Percentiles rank a stretch among this genome's conserved stretches.
Evolutionary conservation across 2,888 invertebrate species (phyloP).

Genomic region (Argynnis bischoffii): DNA sequence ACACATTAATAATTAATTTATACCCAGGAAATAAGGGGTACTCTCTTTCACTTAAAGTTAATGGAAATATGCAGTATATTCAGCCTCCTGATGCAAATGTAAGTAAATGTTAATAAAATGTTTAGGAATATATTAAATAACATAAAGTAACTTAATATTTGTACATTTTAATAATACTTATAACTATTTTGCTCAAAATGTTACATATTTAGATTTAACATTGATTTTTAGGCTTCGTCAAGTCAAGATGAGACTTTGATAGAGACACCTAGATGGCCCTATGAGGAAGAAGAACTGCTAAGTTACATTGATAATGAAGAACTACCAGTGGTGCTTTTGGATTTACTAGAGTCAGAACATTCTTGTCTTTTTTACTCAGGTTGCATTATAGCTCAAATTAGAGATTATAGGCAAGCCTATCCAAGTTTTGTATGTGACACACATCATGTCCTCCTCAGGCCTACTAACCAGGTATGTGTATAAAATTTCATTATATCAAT

Average conservation of each 20-base stretch:
- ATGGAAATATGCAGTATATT: slow-evolving; percentile 77
- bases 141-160: not conserved
- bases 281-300: slow-evolving; percentile 93
- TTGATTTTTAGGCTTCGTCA: slow-evolving; percentile 42
- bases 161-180: not conserved
- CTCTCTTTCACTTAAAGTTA: slow-evolving; percentile 85
- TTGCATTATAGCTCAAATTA: slow-evolving; percentile 94
- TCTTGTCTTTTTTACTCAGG: slow-evolving; percentile 95
- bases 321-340: slow-evolving; percentile 92
- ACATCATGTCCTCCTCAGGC: slow-evolving; percentile 93
- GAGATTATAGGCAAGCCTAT: slow-evolving; percentile 93
- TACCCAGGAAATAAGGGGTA: slow-evolving; percentile 97
- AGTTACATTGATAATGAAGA: slow-evolving; percentile 95
- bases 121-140: not conserved
- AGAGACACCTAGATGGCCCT: slow-evolving; percentile 92
- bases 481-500: not conserved
- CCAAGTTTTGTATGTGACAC: slow-evolving; percentile 90
- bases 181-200: too few relatives aligned
- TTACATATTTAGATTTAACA: not conserved
- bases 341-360: slow-evolving; percentile 91
- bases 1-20: slow-evolving; percentile 94
- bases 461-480: slow-evolving; percentile 89
- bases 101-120: slow-evolving; percentile 48
- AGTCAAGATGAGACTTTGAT: slow-evolving; percentile 85
- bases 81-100: slow-evolving; percentile 73